These are phyloP conservation scores for Danio aesculapii DNA, from an alignment of 2,797 vertebrate species.

Conservation along the genomic window DNA sequence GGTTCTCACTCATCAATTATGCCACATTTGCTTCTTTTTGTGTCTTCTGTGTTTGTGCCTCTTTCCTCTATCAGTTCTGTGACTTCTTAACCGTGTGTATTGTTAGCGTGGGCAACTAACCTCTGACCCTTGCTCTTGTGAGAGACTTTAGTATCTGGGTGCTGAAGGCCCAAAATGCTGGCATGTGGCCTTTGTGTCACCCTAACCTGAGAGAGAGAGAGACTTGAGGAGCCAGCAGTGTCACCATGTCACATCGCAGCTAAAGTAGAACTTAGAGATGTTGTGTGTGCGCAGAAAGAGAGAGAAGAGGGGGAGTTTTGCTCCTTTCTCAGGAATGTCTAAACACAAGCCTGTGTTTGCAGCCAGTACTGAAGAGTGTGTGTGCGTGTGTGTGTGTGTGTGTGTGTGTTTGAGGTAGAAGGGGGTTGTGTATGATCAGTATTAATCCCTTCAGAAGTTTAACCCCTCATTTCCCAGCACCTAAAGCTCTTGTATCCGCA, in stretches of 20 bases:
- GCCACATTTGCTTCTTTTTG: neutral
- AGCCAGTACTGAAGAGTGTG: neutral
- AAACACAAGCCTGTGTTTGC: conserved; percentile 44
- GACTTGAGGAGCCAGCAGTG: conserved; percentile 4
- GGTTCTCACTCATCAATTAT: conserved; percentile 24
- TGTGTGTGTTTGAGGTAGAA: neutral
- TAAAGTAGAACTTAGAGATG: conserved; percentile 6
- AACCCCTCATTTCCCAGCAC: conserved; percentile 23
- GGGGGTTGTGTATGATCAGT: conserved; percentile 50
- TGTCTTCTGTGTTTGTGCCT: conserved; percentile 14
- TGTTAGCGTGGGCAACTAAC: conserved; percentile 51
- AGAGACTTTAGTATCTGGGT: conserved; percentile 57
- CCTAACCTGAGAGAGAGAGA: conserved; percentile 38
- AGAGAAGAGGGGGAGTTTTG: conserved; percentile 12
- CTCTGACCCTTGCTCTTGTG: conserved; percentile 55
- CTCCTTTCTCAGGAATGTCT: conserved; percentile 57
- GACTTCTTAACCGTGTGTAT: conserved; percentile 50
- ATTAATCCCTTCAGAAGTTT: conserved; percentile 45
- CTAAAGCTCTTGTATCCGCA: neutral
- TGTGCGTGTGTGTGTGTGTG: conserved; percentile 15
- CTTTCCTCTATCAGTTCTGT: conserved; percentile 39
- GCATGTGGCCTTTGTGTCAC: conserved; percentile 58
- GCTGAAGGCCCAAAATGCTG: conserved; percentile 42
- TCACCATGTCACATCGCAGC: conserved; percentile 23
- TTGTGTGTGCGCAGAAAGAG: conserved; percentile 33